Evolutionary conservation across 2,797 vertebrate species (phyloP).

Genomic region (Numenius phaeopus): DNA sequence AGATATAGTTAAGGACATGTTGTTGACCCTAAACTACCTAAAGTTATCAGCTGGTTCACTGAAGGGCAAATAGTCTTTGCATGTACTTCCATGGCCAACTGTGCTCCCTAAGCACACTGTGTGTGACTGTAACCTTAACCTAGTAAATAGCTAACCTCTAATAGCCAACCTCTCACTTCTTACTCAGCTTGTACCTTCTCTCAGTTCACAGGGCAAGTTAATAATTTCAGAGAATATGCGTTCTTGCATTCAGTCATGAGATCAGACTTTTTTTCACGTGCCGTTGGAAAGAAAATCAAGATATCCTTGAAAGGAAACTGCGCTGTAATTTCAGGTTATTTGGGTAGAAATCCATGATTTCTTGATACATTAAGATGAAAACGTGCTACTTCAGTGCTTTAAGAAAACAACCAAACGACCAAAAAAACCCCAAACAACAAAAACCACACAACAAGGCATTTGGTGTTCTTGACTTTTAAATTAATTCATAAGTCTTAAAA

Average conservation of each 20-base stretch:
- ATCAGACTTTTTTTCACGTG: background rate
- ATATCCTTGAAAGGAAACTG: background rate
- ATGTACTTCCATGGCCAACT: background rate
- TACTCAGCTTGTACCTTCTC: background rate
- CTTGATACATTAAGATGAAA: background rate
- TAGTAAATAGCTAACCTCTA: slow-evolving; percentile 35
- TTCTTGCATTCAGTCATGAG: background rate
- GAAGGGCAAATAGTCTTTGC: background rate
- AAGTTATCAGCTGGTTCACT: background rate
- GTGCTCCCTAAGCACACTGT: background rate
- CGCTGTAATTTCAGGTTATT: background rate
- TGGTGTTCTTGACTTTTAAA: background rate
- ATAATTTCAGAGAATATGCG: background rate
- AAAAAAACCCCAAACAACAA: no score
- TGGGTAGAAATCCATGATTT: background rate
- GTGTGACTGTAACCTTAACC: background rate
- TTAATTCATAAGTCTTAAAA: background rate
- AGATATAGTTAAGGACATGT: background rate
- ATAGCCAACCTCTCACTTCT: background rate
- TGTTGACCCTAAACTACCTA: background rate
- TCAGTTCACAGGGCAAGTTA: slow-evolving; percentile 14
- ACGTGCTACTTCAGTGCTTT: background rate
- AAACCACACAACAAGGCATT: background rate
- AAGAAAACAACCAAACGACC: background rate
- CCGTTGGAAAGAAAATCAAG: background rate